Evolutionary conservation across 2,113 vertebrate genomes (phyloP), one percentile per base, ranked within the genome.

Genomic region (Stegostoma tigrinum): DNA sequence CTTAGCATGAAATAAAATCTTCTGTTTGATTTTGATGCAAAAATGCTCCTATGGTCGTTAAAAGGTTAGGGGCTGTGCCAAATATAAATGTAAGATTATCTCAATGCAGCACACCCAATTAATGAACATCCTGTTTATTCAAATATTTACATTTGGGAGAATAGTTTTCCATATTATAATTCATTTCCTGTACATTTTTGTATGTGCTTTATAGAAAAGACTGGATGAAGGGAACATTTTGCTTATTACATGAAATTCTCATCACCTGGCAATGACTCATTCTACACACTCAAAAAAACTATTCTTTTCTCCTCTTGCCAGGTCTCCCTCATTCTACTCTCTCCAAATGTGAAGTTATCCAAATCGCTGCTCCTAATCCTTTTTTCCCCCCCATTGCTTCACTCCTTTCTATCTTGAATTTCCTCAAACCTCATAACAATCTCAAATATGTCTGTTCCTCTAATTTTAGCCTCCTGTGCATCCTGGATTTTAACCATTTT

Each of bases 1-100:
- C 89, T 66, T 66, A 64, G 89, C 89, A 93, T 93, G 61, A 93
- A 93, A 93, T 93, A 93, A 93, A 93, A 93, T 23, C 55, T 91
- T 91, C 38, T 19, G 61, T 93, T 93, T 93, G 89, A 93, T 93
- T 93, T 93, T 64, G 64, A 93, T 93, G 89, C 89, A 93, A 93
- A 93, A 93, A 64, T 93, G 89, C 19, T 93, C 89, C 64, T 93
- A 17, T 61, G 38, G 89, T 64, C 89, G 61, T 93, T 61, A 93
- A 93, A 66, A 61, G 89, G 61, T 67, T 38, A 64, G n/a, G 61
- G 89, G 89, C 21, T 93, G 34, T 38, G 64, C 89, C 89, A 93
- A 91, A 91, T 93, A 23, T 93, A 64, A 93, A 93, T 38, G 64
- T 38, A 93, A 93, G 34, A 93, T 93, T 66, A 66, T 93, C 64